Evolutionary conservation across 1,140 invertebrate species (phyloP), one percentile per base, ranked within the genome.

Genomic region (Sycophaga agraensis): DNA sequence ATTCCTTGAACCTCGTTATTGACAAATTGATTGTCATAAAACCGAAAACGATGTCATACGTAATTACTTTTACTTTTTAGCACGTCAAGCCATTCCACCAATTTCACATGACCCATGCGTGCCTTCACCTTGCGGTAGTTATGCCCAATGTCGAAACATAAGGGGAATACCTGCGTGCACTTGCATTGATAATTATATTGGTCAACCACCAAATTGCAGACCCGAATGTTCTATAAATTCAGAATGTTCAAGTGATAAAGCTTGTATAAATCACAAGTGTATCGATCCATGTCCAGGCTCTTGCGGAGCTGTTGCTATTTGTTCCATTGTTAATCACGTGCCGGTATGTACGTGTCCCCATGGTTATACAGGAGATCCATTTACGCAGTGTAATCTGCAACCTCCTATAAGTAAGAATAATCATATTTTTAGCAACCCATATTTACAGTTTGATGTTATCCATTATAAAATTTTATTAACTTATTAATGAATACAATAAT

Each of bases 291-390:
- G 85, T 66, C 75, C 77, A 26, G 83, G 84, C 37, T 81, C 82
- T 16, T 86, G 85, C 71, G 86, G 84, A n/a, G 66, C 76, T 11
- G 76, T 76, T 46, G 82, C 84, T 2, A 59, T 73, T 6, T 87
- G 85, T 59, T 68, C 71, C 34, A 81, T 85, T 1, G 72, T 82
- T 5, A 84, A 83, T 71, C 86, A 87, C 57, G 75, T 79, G 16
- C 84, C 85, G 4, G 75, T 83, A 4, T 88, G 86, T 63, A 77
- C 76, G 6, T 88, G 86, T 72, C 77, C 79, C 35, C 72, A 79
- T 51, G 82, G 82, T 34, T 84, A 76, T 59, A 79, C 77, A 40
- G 85, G 84, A 26, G 82, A 85, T 70, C 82, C 84, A 3, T 85
- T 83, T 58, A 73, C 78, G 16, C 77, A 75, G 60, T 83, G 84